phyloP scores from a whole-genome alignment of 2,888 invertebrate genomes.

The Chrysolina oricalcia region DNA sequence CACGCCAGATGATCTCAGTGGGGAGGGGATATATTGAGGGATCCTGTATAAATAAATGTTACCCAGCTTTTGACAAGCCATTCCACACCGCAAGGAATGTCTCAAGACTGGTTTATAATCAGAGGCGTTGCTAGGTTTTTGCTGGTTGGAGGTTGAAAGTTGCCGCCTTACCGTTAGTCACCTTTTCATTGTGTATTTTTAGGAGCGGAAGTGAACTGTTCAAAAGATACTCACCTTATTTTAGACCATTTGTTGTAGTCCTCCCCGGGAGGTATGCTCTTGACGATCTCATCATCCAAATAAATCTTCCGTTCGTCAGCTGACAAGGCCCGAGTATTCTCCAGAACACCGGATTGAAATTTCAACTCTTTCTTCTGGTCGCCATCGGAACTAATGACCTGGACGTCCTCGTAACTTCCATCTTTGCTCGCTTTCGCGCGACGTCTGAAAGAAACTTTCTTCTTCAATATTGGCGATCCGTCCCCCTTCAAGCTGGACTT shows the following conservation, averaged over 20 bases:
- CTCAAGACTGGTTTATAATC: too few relatives aligned
- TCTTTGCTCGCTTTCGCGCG: conserved; percentile 62
- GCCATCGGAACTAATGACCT: conserved; percentile 39
- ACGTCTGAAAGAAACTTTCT: conserved; percentile 69
- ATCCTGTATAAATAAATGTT: too few relatives aligned
- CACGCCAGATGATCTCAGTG: too few relatives aligned
- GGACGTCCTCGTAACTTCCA: conserved; percentile 60
- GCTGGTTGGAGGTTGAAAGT: too few relatives aligned
- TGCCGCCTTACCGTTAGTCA: too few relatives aligned
- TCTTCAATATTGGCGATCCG: conserved; percentile 64
- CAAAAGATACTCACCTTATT: conserved; percentile 65
- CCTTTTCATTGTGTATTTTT: too few relatives aligned
- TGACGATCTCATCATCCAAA: conserved; percentile 64
- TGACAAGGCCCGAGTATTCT: conserved; percentile 62
- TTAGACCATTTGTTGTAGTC: conserved; percentile 70
- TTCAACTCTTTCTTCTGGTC: conserved; percentile 45
- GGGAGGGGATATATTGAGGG: too few relatives aligned
- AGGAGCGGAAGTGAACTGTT: neutral
- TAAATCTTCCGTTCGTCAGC: conserved; percentile 65
- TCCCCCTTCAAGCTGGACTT: conserved; percentile 61
- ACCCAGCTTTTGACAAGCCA: too few relatives aligned
- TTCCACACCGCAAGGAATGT: too few relatives aligned
- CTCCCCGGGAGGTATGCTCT: conserved; percentile 66
- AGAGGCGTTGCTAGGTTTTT: too few relatives aligned
- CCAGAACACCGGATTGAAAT: neutral